Percentiles rank a stretch among this genome's conserved stretches.
These are phyloP conservation scores for Rhabdophis nuchalis DNA, from an alignment of 2,797 vertebrate species.

Conservation along the genomic window DNA sequence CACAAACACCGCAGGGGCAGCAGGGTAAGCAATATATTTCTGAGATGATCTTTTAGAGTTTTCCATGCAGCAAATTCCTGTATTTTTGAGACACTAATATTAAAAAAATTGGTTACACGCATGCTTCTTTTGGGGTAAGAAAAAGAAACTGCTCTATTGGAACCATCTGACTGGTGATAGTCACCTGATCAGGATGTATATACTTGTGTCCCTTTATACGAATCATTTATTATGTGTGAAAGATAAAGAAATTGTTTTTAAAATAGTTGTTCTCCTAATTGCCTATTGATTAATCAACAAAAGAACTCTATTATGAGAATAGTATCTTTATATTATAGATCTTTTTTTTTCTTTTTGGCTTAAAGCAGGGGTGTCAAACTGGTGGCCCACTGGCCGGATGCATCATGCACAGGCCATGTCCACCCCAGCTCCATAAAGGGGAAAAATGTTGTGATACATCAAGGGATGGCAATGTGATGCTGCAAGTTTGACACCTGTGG, in stretches of 20 bases:
- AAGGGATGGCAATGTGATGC: too few species aligned
- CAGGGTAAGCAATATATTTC: constrained; percentile 79
- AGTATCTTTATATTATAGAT: neutral
- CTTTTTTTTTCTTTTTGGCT: neutral
- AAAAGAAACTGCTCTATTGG: neutral
- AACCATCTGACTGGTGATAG: neutral
- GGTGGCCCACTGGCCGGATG: too few species aligned
- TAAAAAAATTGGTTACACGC: neutral
- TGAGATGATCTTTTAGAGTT: neutral
- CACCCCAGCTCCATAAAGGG: too few species aligned
- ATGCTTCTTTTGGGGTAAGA: neutral
- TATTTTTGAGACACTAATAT: neutral
- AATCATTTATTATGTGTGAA: neutral
- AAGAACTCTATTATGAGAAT: neutral
- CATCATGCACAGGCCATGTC: too few species aligned
- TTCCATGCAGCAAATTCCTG: neutral
- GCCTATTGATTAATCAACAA: neutral
- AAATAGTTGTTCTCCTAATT: neutral
- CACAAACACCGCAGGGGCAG: constrained; percentile 91
- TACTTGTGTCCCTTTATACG: neutral
- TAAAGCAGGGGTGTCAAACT: neutral
- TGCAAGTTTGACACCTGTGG: too few species aligned
- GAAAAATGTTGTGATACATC: too few species aligned
- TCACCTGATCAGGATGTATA: neutral
- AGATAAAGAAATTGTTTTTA: neutral